Evolutionary conservation across 2,113 vertebrate species (phyloP), one percentile per base, ranked within the genome.

Genomic region (Chaetodon trifascialis): DNA sequence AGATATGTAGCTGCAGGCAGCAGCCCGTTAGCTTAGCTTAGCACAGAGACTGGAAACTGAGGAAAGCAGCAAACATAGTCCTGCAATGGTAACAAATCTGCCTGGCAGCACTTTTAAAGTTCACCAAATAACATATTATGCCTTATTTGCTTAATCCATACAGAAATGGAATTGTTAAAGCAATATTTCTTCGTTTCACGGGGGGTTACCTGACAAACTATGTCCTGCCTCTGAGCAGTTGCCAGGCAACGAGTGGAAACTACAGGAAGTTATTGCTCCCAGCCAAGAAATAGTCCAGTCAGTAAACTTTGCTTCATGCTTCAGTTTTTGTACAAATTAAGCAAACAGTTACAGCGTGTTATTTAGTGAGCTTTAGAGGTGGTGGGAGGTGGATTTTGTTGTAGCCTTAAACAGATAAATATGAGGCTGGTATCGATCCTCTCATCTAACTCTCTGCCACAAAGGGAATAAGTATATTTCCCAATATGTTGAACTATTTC

Each of bases 221-320:
- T 40, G 34, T 46, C 11, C 62, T 52, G 65, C 25, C 52, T 17
- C 40, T 69, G 12, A 78, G 54, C 55, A 62, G 79, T 79, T 88
- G 54, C 82, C 19, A 70, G 59, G 70, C 74, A 85, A 88, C 82
- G 59, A 62, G 15, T 4, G 1, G 36, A 64, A 30, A 21, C 17
- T 25, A 4, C 59, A 71, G 51, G 40, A 74, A 70, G 52, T 76
- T n/a, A 47, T 12, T 71, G 58, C 58, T 52, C 30, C 69, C 69
- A 60, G 23, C 49, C 40, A 72, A 36, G 54, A 46, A 46, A 70
- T 11, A 49, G n/a, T 44, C 21, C 4, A 5, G 30, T 49, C 7
- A 15, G 67, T 51, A 21, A 59, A 25, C 38, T 73, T 60, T 10
- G 9, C 44, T 73, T 66, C 21, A 70, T 34, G 38, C 60, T 11